Evolutionary conservation across 1,140 invertebrate genomes (phyloP).

Genomic region (Probaryconus sp.): DNA sequence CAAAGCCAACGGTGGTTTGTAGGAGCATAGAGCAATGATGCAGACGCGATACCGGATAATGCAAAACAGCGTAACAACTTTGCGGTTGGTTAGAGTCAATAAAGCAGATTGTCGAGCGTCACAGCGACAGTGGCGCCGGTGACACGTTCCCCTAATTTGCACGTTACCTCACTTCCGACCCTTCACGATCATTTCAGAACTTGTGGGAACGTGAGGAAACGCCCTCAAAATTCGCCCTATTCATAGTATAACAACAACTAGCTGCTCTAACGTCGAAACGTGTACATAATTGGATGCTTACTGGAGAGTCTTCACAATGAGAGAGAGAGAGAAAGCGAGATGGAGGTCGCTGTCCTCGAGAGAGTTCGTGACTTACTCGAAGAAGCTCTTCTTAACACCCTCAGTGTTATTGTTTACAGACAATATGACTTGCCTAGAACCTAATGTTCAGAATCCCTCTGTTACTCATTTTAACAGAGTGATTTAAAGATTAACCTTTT

Average conservation of each 20-base stretch:
- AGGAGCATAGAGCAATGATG: background rate
- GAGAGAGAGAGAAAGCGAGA: no score
- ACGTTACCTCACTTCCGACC: slow-evolving; percentile 42
- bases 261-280: slow-evolving; percentile 42
- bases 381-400: slow-evolving; percentile 14
- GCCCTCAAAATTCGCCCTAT: slow-evolving; percentile 35
- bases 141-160: slow-evolving; percentile 43
- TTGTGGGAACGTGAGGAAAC: slow-evolving; percentile 41
- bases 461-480: no score
- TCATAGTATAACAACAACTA: no score
- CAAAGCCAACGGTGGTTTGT: no score
- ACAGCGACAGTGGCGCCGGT: background rate
- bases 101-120: slow-evolving; percentile 24
- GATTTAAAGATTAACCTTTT: no score
- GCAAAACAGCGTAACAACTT: slow-evolving; percentile 24
- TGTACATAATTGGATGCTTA: slow-evolving; percentile 49
- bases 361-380: slow-evolving; percentile 45
- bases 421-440: slow-evolving; percentile 21
- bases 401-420: slow-evolving; percentile 33
- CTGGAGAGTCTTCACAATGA: slow-evolving; percentile 36
- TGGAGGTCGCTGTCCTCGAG: slow-evolving; percentile 42
- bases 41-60: background rate
- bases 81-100: slow-evolving; percentile 14
- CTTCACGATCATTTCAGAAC: slow-evolving; percentile 38
- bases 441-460: no score